Base-by-base conservation (phyloP, 2,797 vertebrate genomes). In the Enteromius argenteus region DNA sequence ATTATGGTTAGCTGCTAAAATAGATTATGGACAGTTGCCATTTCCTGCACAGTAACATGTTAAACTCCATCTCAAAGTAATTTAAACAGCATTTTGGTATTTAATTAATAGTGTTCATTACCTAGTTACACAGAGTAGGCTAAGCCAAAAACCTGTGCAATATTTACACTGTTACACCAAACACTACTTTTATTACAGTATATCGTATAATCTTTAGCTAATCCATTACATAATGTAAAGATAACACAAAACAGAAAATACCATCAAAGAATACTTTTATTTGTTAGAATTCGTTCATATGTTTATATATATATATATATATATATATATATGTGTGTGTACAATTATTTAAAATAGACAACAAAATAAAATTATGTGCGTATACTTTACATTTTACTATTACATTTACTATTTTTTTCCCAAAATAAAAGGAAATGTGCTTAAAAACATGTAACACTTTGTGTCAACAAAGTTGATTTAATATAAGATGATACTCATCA, bases 331-430 rank as follows among this genome's bases (percentile, higher is more conserved):
- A 84, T 87, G 80, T 89, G 39, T 87, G 84, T 90, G 51, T 86
- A 85, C 83, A 88, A 49, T 32, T 78, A 79, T 86, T 17, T 44
- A 86, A 89, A 87, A 90, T 77, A 80, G 51, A 77, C 83, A 80
- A 83, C 19, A 86, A 53, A 30, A 78, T 68, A 80, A 35, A 64
- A 82, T 17, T 1, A 81, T 83, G 76, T 80, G 64, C 49, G 79
- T 35, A 83, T 44, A 85, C 42, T 87, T 79, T 76, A 85, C 46
- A 85, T 32, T 44, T 58, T 19, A 56, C 21, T 32, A 60, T 49
- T 13, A 51, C 10, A 60, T 72, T 75, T 68, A 51, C 39, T 58
- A 73, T 58, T 67, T 79, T 85, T 68, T 84, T 27, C 77, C 69
- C 21, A 82, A 89, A 87, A 84, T 66, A 84, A 87, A 87, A 79